phyloP scores from a whole-genome alignment of 2,888 invertebrate species.

The Agrochola lychnidis region DNA sequence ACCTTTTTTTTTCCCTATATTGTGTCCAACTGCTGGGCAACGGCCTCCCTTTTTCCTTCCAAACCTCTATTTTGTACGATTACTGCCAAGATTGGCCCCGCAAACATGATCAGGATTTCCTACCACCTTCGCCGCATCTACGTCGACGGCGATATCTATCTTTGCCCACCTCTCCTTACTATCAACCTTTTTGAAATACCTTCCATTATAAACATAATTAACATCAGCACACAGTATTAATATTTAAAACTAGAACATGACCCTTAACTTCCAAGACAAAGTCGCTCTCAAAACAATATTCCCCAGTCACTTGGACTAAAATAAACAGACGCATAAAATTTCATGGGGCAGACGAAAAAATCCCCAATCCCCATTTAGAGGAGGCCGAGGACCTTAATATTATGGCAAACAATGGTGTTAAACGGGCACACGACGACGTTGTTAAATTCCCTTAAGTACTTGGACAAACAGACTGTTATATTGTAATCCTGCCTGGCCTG shows the following conservation, averaged over 20 bases:
- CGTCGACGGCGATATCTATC: not conserved
- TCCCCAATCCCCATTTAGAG: conserved; percentile 48
- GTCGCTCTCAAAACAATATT: conserved; percentile 43
- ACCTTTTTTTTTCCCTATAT: not conserved
- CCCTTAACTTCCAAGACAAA: conserved; percentile 23
- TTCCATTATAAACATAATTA: not conserved
- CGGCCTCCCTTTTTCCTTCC: not conserved
- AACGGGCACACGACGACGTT: conserved; percentile 58
- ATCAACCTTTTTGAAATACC: not conserved
- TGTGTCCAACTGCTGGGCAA: not conserved
- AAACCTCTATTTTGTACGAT: not conserved
- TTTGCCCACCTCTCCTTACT: not conserved
- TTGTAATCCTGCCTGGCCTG: conserved; percentile 51
- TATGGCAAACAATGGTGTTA: conserved; percentile 61
- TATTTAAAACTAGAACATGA: conserved; percentile 18
- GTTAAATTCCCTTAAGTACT: conserved; percentile 60
- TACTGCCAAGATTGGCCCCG: no score
- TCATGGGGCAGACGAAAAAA: conserved; percentile 58
- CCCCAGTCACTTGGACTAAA: conserved; percentile 42
- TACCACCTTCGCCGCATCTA: no score
- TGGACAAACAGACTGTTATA: conserved; percentile 48
- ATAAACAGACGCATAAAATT: conserved; percentile 62
- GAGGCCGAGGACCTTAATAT: conserved; percentile 63
- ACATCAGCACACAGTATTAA: not conserved
- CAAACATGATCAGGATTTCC: not conserved